Evolutionary conservation across 2,113 vertebrate species (phyloP), one percentile per base, ranked within the genome.

Genomic region (Fregetta grallaria): DNA sequence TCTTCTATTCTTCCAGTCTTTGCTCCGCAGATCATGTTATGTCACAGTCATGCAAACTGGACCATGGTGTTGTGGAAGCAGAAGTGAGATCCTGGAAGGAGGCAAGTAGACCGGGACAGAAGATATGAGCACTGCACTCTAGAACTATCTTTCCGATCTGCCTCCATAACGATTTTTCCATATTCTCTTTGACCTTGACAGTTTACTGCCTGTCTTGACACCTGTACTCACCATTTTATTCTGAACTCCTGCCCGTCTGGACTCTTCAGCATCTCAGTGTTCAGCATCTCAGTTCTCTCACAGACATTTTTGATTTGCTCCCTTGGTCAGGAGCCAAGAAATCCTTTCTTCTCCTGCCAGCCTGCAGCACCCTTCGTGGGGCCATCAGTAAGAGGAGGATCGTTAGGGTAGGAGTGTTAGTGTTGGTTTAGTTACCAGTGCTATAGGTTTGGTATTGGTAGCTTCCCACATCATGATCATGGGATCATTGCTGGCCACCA

Each of bases 401-500:
- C 4, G 6, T 17, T 8, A 21, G 13, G 25, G 15, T 9, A 15
- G 38, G 16, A 7, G 20, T 0, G 18, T 6, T 5, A 3, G 18
- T 0, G 29, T 1, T 11, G 49, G 6, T 11, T 17, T 21, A 8
- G 36, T 7, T 5, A 0, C 47, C 38, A 3, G 55, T 2, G 42
- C 66, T 13, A 8, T 1, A 3, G 29, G 18, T 27, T 34, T 34
- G 55, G 42, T 8, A 7, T 0, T 2, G 8, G 25, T 8, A 25
- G 4, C 16, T 21, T 22, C 52, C 38, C 25, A 6, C 11, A 11
- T 1, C 32, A 1, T 5, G 13, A 0, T 0, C 1, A 1, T 0
- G 7, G 47, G 56, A 1, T 6, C 3, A 0, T 3, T 27, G n/a
- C 55, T 18, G 71, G 45, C 11, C 38, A 15, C 34, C 62, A 61